These are phyloP conservation scores for Platorchestia sp. DNA, from an alignment of 1,140 invertebrate species.

Conservation along the genomic window DNA sequence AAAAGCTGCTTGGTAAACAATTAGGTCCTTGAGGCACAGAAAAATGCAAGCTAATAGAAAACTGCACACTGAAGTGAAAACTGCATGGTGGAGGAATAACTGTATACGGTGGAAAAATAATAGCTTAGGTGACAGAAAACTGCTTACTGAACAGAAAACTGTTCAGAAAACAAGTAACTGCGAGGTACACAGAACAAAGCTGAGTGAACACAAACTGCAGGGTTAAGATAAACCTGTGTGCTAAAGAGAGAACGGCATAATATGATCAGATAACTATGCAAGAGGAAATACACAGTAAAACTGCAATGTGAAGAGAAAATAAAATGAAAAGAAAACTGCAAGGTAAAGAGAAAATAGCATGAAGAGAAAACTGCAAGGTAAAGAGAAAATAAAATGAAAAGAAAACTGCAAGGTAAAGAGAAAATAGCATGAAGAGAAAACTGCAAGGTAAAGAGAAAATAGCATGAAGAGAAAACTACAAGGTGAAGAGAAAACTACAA, in stretches of 20 bases:
- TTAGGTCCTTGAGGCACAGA: too few species aligned
- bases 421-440: background rate
- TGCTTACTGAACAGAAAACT: background rate
- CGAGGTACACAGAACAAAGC: too few species aligned
- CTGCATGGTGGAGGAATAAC: background rate
- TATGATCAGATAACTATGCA: too few species aligned
- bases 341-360: background rate
- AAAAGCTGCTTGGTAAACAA: too few species aligned
- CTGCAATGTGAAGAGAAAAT: too few species aligned
- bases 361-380: too few species aligned
- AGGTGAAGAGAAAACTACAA: background rate
- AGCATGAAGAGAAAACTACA: background rate
- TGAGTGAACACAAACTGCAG: background rate
- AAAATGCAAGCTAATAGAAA: background rate
- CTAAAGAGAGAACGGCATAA: too few species aligned
- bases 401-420: background rate
- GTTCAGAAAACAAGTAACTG: too few species aligned
- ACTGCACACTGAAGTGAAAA: background rate
- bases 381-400: too few species aligned
- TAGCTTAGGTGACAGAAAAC: slow-evolving; percentile 6
- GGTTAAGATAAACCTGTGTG: background rate
- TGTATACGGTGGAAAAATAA: background rate
- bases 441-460: background rate
- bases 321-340: background rate
- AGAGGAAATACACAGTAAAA: too few species aligned